Percentiles rank a stretch among this genome's conserved stretches.
phyloP scores from a whole-genome alignment of 2,888 invertebrate genomes.

The Phengaris arion region DNA sequence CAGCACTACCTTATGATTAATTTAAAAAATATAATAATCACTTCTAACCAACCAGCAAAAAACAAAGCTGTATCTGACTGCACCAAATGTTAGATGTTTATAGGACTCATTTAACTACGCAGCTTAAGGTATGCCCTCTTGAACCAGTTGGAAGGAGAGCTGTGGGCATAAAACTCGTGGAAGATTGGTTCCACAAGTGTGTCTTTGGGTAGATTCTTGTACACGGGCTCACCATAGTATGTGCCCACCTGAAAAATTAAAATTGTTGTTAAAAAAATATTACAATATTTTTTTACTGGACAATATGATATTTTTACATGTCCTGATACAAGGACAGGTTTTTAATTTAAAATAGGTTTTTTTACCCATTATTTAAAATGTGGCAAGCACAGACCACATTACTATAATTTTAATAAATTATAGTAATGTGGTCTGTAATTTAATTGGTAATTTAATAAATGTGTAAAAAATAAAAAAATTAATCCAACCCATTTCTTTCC shows the following conservation, averaged over 20 bases:
- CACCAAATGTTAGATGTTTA: slow-evolving; percentile 29
- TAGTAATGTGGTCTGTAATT: no score
- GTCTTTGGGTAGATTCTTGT: slow-evolving; percentile 83
- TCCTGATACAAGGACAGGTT: no score
- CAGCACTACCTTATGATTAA: neutral
- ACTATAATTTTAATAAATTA: no score
- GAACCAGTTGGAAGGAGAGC: slow-evolving; percentile 70
- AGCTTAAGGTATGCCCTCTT: slow-evolving; percentile 77
- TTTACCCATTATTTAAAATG: no score
- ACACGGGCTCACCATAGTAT: slow-evolving; percentile 91
- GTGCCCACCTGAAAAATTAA: slow-evolving; percentile 83
- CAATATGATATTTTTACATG: no score
- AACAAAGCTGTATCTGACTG: slow-evolving; percentile 24
- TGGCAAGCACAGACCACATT: no score
- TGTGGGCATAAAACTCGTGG: slow-evolving; percentile 86
- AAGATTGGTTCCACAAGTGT: slow-evolving; percentile 81
- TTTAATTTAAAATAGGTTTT: no score
- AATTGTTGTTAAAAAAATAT: neutral
- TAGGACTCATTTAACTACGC: slow-evolving; percentile 66
- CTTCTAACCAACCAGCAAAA: neutral
- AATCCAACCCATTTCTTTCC: no score
- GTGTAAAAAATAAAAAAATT: no score
- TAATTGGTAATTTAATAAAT: no score
- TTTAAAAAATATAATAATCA: neutral
- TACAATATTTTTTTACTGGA: neutral